Evolutionary conservation across 2,888 invertebrate genomes (phyloP).

Genomic region (Patella pellucida): DNA sequence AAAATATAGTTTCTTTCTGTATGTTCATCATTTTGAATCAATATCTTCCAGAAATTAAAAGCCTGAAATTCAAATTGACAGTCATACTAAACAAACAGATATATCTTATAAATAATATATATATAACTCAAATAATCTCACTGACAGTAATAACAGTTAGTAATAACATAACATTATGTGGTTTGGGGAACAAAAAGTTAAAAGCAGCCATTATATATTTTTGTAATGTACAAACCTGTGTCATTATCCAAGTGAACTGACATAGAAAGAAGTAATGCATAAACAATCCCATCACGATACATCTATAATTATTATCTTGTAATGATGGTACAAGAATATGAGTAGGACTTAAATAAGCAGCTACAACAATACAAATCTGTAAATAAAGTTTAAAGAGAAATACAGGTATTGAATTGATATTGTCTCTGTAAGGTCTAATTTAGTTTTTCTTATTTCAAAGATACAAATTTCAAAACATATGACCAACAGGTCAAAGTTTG

Average conservation of each 20-base stretch:
- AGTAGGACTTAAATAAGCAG: conserved; percentile 62
- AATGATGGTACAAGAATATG: conserved; percentile 53
- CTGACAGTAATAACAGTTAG: too few species aligned
- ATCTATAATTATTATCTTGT: conserved; percentile 60
- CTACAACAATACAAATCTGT: conserved; percentile 65
- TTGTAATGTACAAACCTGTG: conserved; percentile 50
- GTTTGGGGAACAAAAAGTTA: too few species aligned
- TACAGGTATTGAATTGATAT: too few species aligned
- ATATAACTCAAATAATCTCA: too few species aligned
- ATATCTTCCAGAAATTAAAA: conserved; percentile 66
- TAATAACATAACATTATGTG: too few species aligned
- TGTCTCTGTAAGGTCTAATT: too few species aligned
- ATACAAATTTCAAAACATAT: too few species aligned
- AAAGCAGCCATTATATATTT: neutral
- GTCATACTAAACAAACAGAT: too few species aligned
- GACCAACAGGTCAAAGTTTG: too few species aligned
- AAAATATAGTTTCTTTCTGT: conserved; percentile 65
- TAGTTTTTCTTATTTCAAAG: too few species aligned
- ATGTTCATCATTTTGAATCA: conserved; percentile 69
- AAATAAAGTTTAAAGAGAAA: conserved; percentile 9
- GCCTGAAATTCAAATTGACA: conserved; percentile 45
- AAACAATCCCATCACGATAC: conserved; percentile 67
- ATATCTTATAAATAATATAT: too few species aligned
- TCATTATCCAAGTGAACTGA: conserved; percentile 69
- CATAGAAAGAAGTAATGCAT: conserved; percentile 67